Base-by-base conservation (phyloP, 2,888 invertebrate species). In the Dicyrtomina minuta region DNA sequence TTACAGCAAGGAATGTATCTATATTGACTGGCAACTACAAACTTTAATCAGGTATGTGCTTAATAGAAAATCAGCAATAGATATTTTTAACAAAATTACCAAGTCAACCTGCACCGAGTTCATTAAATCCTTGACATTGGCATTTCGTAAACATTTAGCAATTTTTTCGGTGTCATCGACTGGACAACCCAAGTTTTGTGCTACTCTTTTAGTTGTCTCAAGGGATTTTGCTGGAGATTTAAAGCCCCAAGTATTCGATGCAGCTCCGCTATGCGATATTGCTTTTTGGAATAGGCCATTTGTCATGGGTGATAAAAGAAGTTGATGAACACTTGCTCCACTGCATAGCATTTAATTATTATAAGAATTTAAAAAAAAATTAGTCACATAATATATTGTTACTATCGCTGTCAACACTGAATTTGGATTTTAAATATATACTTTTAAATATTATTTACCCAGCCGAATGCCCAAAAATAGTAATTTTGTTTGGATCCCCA, bases 261-360 rank as follows among this genome's bases (percentile, higher is more conserved):
- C 39, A n/a, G 39, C 58, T 13, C 58, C 58, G 33, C 58, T 58
- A 39, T 12, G 39, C 12, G 58, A 58, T 13, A 58, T 58, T 6
- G 58, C 58, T 17, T 12, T 2, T 1, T 58, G 58, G 12, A 58
- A 58, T 3, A 58, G 33, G 13, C 58, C 58, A 5, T 39, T 39
- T 5, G 33, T 26, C 10, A 8, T 39, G 5, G 58, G 39, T 10
- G 33, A 58, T 15, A 58, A 20, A 13, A 58, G 10, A 5, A 17
- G 41, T 12, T 39, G 20, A 17, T 33, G 39, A 26, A 58, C 58
- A n/a, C 39, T 39, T 1, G 39, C 41, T 33, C 58, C 58, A 17
- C 58, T 58, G 39, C 6, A 51, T 51, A 5, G 22, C 49, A 49
- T 49, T 51, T n/a, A 20, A 20, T 17, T 22, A 10, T 22, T 51